These are phyloP conservation scores for Papilio demoleus DNA, from an alignment of 2,888 invertebrate species.

Conservation along the genomic window DNA sequence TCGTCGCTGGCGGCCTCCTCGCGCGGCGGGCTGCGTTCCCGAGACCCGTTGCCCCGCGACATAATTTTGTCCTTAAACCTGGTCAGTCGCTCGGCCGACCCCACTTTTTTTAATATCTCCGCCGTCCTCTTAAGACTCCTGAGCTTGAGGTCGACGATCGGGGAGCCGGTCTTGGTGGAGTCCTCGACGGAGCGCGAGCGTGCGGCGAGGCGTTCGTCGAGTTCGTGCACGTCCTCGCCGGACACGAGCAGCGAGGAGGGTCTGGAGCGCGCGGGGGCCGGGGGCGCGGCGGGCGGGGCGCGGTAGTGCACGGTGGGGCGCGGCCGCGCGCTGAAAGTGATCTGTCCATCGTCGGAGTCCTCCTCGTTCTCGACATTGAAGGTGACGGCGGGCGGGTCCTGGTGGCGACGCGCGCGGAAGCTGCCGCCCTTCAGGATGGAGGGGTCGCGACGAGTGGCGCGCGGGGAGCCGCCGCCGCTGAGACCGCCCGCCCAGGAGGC, in stretches of 20 bases:
- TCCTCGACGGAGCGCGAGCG: conserved; percentile 75
- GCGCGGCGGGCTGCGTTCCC: conserved; percentile 68
- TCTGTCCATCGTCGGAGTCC: conserved; percentile 72
- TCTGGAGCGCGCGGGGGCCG: conserved; percentile 49
- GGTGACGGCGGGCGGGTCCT: conserved; percentile 70
- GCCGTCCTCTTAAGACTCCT: conserved; percentile 67
- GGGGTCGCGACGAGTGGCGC: conserved; percentile 62
- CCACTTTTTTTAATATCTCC: conserved; percentile 68
- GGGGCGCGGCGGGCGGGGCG: conserved; percentile 47
- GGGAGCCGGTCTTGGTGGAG: conserved; percentile 60
- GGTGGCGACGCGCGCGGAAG: conserved; percentile 58
- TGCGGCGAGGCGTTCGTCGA: conserved; percentile 53
- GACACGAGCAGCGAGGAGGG: conserved; percentile 66
- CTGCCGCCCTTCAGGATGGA: conserved; percentile 65
- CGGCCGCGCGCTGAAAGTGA: conserved; percentile 72
- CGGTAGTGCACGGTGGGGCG: conserved; percentile 48
- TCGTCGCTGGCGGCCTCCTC: conserved; percentile 84
- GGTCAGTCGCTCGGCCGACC: conserved; percentile 72
- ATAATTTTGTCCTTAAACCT: conserved; percentile 72
- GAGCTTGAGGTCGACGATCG: conserved; percentile 64
- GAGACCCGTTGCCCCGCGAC: conserved; percentile 64
- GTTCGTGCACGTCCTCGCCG: conserved; percentile 54
- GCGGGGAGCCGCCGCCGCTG: conserved; percentile 54
- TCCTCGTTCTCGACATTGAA: conserved; percentile 79
- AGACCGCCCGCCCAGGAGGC: conserved; percentile 43